Percentiles rank a stretch among this genome's conserved stretches.
Evolutionary conservation across 2,888 invertebrate genomes (phyloP).

Genomic region (Amphimallon solstitiale): DNA sequence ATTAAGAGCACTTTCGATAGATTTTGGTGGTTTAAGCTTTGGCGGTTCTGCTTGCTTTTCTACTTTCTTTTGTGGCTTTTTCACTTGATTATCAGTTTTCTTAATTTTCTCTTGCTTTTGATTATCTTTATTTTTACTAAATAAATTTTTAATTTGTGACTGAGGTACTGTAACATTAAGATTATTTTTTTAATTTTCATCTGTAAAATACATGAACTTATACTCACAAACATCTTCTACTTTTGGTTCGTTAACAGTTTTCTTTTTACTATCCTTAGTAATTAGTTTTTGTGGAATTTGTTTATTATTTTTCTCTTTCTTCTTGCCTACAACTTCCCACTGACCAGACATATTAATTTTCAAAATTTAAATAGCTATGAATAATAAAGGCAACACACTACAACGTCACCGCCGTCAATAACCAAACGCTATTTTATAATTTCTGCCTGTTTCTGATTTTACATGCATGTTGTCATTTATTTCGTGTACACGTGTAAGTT

Average conservation of each 20-base stretch:
- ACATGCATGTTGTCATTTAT: slow-evolving; percentile 25
- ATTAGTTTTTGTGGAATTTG: slow-evolving; percentile 66
- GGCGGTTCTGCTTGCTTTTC: slow-evolving; percentile 63
- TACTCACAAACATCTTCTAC: slow-evolving; percentile 80
- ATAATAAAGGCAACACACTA: slow-evolving; percentile 6
- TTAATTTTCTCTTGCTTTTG: slow-evolving; percentile 66
- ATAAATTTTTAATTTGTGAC: slow-evolving; percentile 75
- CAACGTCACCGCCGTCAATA: slow-evolving; percentile 8
- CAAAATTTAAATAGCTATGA: slow-evolving; percentile 5
- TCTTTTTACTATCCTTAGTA: slow-evolving; percentile 69
- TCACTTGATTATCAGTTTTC: slow-evolving; percentile 49
- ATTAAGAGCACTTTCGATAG: slow-evolving; percentile 72
- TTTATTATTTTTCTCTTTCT: slow-evolving; percentile 67
- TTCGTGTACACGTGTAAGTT: slow-evolving; percentile 28
- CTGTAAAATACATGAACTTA: slow-evolving; percentile 4
- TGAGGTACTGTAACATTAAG: slow-evolving; percentile 69
- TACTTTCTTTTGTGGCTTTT: slow-evolving; percentile 57
- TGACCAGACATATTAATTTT: slow-evolving; percentile 65
- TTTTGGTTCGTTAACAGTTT: slow-evolving; percentile 69
- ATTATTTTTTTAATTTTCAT: slow-evolving; percentile 8
- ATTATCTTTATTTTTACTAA: slow-evolving; percentile 72
- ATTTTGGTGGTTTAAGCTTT: slow-evolving; percentile 74
- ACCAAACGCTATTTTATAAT: slow-evolving; percentile 17
- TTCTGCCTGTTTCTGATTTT: slow-evolving; percentile 12
- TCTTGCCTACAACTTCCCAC: slow-evolving; percentile 79